Base-by-base conservation (phyloP, 2,113 vertebrate species). In the Callopanchax toddi region DNA sequence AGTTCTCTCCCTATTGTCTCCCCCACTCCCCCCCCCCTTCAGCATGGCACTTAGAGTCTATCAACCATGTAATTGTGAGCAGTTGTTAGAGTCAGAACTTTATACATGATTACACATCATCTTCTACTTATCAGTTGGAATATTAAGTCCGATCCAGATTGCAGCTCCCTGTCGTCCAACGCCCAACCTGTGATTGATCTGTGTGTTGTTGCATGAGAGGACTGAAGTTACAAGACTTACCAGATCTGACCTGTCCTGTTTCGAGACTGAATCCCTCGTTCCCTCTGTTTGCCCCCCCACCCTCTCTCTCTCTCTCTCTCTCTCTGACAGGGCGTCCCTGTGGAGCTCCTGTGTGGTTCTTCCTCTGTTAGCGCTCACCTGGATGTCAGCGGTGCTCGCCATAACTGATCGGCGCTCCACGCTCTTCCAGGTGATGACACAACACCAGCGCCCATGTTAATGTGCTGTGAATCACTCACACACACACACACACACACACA, bases 381-480 rank as follows among this genome's bases (percentile, higher is more conserved):
- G 97, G 97, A 99, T 99, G 97, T 98, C 97, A 55, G 97, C 97
- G 0, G 97, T 99, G 85, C 89, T 99, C 81, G 97, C 97, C 89
- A 99, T 99, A 92, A 99, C 97, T 3, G 97, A 99, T 88, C 95
- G 96, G 32, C 95, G 96, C 90, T 99, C 95, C 79, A 95, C 93
- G 51, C 93, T 96, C 71, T 97, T 96, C 91, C 95, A 97, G 92
- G 94, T 97, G 87, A 83, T 12, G 63, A 46, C 45, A 68, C 40
- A 34, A 51, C 40, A 61, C 34, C 6, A 18, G 13, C 26, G 34
- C 29, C 4, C 12, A 60, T 36, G 23, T 21, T 46, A 34, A 64
- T 18, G 32, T 9, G 18, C 10, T 11, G 17, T 5, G n/a, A 50
- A 17, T 21, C 12, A 54, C 17, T 3, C 32, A 49, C 29, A 7